Evolutionary conservation across 64 coral and sea anemone species (phyloP), one percentile per base, ranked within the genome.

Genomic region (Montipora sp.): DNA sequence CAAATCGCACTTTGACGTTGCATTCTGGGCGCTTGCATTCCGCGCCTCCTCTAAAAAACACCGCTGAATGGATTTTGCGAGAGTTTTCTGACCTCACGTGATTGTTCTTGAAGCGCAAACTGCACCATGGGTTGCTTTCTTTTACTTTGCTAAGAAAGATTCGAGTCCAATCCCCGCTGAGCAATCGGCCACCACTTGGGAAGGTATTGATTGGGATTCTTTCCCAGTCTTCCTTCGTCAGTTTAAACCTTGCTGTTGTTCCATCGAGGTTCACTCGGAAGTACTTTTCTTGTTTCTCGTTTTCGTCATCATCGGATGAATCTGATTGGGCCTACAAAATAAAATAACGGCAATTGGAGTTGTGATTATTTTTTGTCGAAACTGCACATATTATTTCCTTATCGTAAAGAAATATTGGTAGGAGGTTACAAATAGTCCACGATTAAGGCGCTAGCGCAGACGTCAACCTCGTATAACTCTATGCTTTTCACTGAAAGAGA

Each of bases 101-200:
- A 85, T 85, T 85, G 66, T 85, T 85, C 16, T 85, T 85, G 44
- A 85, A 85, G 82, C 82, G 82, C 65, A 85, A 72, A 71, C 82
- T 85, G 63, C 82, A 85, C 82, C 82, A 85, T 85, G 82, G 82
- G 63, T 85, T 85, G 47, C 63, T 85, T 85, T 85, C 82, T 72
- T 85, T 85, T 12, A 85, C 82, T 72, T 85, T 85, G 46, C n/a
- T 48, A 0, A 73, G 82, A 14, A 85, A 85, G 45, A 85, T 85
- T 50, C 82, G 61, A 19, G 82, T 85, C 82, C 82, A 85, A 63
- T 85, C 82, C 16, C 82, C 82, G 65, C 82, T 85, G 8, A 85
- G 47, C 61, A 85, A 20, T 85, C 82, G 61, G 82, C 82, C 82
- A 13, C 82, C 82, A n/a, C 82, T 85, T 4, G 82, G 82, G 45